Base-by-base conservation (phyloP, 2,888 invertebrate species). In the Yponomeuta malinellus region DNA sequence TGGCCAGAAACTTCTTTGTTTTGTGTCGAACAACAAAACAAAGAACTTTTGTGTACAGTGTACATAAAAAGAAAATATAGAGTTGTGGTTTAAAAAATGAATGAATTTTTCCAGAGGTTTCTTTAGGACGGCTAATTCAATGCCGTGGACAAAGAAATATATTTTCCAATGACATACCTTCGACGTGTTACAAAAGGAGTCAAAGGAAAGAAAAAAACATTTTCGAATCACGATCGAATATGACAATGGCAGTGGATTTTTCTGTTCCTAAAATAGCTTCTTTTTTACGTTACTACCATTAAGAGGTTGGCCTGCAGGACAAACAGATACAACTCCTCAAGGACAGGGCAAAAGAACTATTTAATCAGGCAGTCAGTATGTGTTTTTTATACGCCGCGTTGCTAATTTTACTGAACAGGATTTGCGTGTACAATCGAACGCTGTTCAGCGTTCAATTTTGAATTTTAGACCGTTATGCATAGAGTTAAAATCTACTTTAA, bases 211-310 rank as follows among this genome's bases (percentile, higher is more conserved):
- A 29, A 29, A 29, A 65, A 33, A 33, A 65, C 10, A 64, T 33
- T 65, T 12, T 65, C 33, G 31, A 65, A 31, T 65, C 65, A 65
- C 65, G 65, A 65, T 65, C 33, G 52, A 15, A 59, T 59, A 9
- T 59, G 52, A 59, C 52, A 59, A 59, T 15, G 52, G 52, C 52
- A 15, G 3, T 59, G 12, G 15, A 59, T 59, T 59, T 43, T 59
- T 59, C 52, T 1, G 52, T 59, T 59, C 52, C 15, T 59, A 59
- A 59, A 59, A 59, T 59, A 59, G 52, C 15, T 59, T 15, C 52
- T 59, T 59, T 59, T 59, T 59, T 15, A 59, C 15, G 52, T 8
- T 59, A 59, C 5, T 12, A 15, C 6, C 6, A 6, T 43, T 1
- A 5, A 43, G 9, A 43, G 15, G 15, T 15, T 15, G 52, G 12